Base-by-base conservation (phyloP, 2,888 invertebrate genomes). In the Tipula helvola region DNA sequence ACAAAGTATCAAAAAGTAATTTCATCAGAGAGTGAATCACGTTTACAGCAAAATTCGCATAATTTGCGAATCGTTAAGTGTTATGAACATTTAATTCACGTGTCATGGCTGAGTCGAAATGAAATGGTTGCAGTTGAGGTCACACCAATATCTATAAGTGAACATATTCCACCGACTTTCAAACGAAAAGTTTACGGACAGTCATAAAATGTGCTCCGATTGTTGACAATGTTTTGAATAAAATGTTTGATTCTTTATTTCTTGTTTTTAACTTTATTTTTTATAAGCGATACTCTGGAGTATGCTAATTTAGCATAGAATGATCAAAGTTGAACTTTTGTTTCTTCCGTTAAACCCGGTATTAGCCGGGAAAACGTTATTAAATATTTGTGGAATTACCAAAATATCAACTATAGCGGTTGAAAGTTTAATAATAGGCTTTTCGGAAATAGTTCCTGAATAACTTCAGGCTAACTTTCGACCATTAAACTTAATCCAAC, bases 91-190 rank as follows among this genome's bases (percentile, higher is more conserved):
- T 91, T 97, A 89, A 94, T 95, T 7, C 94, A 95, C 88, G 93
- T 96, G 88, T 94, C 94, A 87, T 95, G 95, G 93, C 89, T 97
- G 12, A 93, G 92, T 44, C 90, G 93, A 1, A 93, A 95, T 87
- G 96, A 96, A 92, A 92, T 97, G 88, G 94, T 97, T 5, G 94
- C 95, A 0, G 93, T 97, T 41, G 96, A 97, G 91, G 93, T 96
- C 1, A 94, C 95, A 89, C 96, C 96, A 0, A 92, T 94, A 86
- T 93, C 94, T 87, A 92, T 97, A 83, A 92, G 94, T 7, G 94
- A 95, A 86, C 93, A 95, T 89, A 91, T 97, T 87, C 97, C 97
- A 12, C 94, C 95, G 5, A 93, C 95, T 3, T 92, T 96, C 86
- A 93, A 92, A 88, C 93, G 94, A 90, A 95, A 95, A 90, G 93